Base-by-base conservation (phyloP, 1,140 invertebrate species). In the Formica selysi region DNA sequence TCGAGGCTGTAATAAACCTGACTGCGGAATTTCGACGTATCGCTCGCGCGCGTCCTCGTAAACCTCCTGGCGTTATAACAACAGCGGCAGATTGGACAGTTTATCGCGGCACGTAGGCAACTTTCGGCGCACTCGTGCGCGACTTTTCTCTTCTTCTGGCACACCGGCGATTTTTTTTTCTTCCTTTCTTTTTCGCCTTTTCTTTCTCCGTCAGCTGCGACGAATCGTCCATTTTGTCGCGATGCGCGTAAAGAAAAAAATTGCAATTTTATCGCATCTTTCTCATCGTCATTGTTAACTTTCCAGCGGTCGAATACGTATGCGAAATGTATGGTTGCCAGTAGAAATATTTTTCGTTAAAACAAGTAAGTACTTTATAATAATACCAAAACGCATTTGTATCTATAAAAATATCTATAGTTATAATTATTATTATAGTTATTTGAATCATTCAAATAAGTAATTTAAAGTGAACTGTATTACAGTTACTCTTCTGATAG, bases 51-150 rank as follows among this genome's bases (percentile, higher is more conserved):
- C 48, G 11, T 57, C 29, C 71, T 88, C 86, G 86, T 88, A 88
- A 88, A 88, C 74, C 68, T 78, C 29, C 36, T 26, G 48, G 41
- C 19, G 65, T 85, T 85, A 85, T 65, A 76, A 85, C 64, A 44
- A 54, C 57, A 65, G 62, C 44, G 65, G 19, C 70, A 65, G 68
- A 68, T 85, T 78, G 70, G 88, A 67, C 90, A 92, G 85, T 91
- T 91, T 91, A 92, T 88, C 89, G 70, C 86, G 36, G 79, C 87
- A 57, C 44, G 59, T 70, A 88, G 64, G 61, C 85, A 89, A 87
- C 90, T 92, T 92, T 91, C 89, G 85, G 88, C 68, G 85, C 84
- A 48, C 26, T 36, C 71, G 73, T 48, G 44, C 13, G 48, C 81
- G 4, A 61, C 54, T 38, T 81, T 73, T 81, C 68, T 73, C 54